Conservation (phyloP, 2,888 invertebrate genomes). For the Agrotis puta region DNA sequence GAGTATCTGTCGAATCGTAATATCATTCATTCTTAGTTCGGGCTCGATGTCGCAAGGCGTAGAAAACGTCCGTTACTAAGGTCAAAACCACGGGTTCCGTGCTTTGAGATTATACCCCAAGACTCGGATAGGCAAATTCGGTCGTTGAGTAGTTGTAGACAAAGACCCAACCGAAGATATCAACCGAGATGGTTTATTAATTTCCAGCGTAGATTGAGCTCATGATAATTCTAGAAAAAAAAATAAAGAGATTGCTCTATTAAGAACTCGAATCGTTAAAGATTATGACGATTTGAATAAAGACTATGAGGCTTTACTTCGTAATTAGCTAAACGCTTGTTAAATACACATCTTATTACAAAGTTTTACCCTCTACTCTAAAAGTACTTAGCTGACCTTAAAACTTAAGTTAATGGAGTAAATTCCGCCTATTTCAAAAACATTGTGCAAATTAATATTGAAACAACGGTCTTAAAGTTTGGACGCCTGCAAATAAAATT, state of each 20-base stretch:
- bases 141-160: no score
- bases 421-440: background rate
- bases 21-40: no score
- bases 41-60: no score
- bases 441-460: conserved; percentile 2
- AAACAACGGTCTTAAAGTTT: conserved; percentile 15
- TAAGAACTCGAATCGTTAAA: background rate
- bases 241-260: background rate
- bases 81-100: no score
- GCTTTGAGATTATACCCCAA: no score
- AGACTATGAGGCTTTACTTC: conserved; percentile 6
- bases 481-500: conserved; percentile 1
- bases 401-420: background rate
- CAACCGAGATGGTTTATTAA: no score
- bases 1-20: no score
- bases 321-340: conserved; percentile 2
- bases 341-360: background rate
- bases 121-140: no score
- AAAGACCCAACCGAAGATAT: no score
- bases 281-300: conserved; percentile 3
- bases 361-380: background rate
- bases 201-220: no score
- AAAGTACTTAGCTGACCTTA: background rate
- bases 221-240: background rate
- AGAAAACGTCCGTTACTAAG: no score